Conservation (phyloP, 2,888 invertebrate species). For the Drosophila mayaguana region DNA sequence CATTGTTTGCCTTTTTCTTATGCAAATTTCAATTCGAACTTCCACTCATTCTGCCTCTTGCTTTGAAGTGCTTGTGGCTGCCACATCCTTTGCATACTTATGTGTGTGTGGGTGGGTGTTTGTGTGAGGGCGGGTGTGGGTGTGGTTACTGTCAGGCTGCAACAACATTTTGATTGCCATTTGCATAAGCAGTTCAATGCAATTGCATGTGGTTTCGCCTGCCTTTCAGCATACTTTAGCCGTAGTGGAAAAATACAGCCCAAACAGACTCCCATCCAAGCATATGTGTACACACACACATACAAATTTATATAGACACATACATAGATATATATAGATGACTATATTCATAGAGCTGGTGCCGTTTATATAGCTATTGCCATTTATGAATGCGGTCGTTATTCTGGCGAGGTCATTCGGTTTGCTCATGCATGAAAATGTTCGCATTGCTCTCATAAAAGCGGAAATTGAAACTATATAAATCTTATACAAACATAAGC, state of each 20-base stretch:
- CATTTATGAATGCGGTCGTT: slow-evolving; percentile 54
- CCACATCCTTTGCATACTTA: slow-evolving; percentile 42
- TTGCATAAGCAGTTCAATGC: slow-evolving; percentile 81
- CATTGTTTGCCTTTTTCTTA: slow-evolving; percentile 59
- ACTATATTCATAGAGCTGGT: slow-evolving; percentile 21
- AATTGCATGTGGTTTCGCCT: slow-evolving; percentile 56
- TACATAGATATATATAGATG: not conserved
- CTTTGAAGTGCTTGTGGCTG: slow-evolving; percentile 44
- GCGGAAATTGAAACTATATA: slow-evolving; percentile 78
- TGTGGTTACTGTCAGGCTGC: slow-evolving; percentile 33
- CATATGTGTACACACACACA: slow-evolving; percentile 28
- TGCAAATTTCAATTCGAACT: slow-evolving; percentile 44
- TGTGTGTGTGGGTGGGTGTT: not conserved
- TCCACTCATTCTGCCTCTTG: not conserved
- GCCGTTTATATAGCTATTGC: slow-evolving; percentile 57
- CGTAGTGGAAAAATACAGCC: slow-evolving; percentile 2
- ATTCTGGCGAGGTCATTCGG: slow-evolving; percentile 59
- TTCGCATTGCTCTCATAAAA: slow-evolving; percentile 66
- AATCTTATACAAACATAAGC: slow-evolving; percentile 56
- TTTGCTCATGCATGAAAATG: slow-evolving; percentile 77
- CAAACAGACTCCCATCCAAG: slow-evolving; percentile 1
- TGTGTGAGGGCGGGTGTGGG: slow-evolving; percentile 8
- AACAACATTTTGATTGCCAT: slow-evolving; percentile 78
- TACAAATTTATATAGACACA: not conserved
- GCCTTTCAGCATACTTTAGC: slow-evolving; percentile 34